Percentiles rank a stretch among this genome's conserved stretches.
Conservation (phyloP, 2,113 vertebrate genomes). For the Hypanus sabinus region DNA sequence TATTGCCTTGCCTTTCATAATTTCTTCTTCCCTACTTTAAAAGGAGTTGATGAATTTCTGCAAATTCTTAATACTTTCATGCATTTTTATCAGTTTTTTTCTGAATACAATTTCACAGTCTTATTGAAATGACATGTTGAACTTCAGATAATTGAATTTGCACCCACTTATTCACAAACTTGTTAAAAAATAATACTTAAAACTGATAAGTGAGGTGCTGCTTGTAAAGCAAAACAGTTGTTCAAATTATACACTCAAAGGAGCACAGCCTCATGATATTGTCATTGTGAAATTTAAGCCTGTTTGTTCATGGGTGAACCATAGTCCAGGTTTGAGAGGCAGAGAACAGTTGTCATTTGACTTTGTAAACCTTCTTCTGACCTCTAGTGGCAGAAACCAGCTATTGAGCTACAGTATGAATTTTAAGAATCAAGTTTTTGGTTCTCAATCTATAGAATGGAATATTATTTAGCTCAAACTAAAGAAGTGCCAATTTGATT, state of each 20-base stretch:
- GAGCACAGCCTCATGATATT: not conserved
- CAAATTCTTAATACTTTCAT: not conserved
- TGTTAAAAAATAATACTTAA: not conserved
- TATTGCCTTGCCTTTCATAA: not conserved
- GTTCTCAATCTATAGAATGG: not conserved
- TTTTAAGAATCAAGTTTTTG: not conserved
- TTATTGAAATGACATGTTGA: not conserved
- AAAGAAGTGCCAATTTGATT: not conserved
- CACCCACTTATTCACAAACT: not conserved
- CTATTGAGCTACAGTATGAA: not conserved
- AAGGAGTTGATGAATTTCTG: not conserved
- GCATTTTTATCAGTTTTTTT: not conserved
- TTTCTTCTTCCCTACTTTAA: not conserved
- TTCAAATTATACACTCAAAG: not conserved
- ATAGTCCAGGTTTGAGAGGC: not conserved
- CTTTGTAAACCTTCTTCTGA: not conserved
- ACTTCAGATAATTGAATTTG: not conserved
- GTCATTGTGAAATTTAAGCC: not conserved
- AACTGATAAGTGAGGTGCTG: not conserved
- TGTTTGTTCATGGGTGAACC: not conserved
- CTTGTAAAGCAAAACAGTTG: not conserved
- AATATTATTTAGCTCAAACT: not conserved
- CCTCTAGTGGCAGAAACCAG: constrained; percentile 8
- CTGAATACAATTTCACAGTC: not conserved
- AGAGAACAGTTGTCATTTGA: not conserved